Conservation (phyloP, 1,140 invertebrate genomes). For the Dolichoris vasculosae region DNA sequence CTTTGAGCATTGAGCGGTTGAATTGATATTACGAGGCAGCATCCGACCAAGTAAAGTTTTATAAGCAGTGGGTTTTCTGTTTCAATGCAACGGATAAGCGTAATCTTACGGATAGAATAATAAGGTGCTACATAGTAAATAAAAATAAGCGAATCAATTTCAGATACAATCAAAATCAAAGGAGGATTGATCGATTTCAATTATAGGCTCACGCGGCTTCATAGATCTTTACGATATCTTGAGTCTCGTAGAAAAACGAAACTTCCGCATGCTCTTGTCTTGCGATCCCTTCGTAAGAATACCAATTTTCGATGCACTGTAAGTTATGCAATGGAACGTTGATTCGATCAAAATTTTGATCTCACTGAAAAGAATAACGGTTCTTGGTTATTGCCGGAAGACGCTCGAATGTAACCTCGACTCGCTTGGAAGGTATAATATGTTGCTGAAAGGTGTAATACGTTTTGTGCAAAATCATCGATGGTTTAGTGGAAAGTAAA, state of each 20-base stretch:
- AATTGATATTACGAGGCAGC: background rate
- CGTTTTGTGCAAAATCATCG: background rate
- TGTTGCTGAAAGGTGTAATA: conserved; percentile 6
- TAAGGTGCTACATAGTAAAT: background rate
- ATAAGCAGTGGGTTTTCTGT: background rate
- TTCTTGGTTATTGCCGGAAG: background rate
- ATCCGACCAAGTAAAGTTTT: background rate
- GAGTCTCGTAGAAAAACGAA: background rate
- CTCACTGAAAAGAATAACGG: conserved; percentile 32
- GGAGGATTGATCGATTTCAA: conserved; percentile 44
- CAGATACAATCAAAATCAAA: conserved; percentile 35
- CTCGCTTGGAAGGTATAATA: background rate
- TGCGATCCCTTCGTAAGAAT: background rate
- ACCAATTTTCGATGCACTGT: background rate
- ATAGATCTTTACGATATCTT: background rate
- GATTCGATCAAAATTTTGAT: conserved; percentile 46
- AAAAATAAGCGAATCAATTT: conserved; percentile 42
- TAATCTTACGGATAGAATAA: background rate
- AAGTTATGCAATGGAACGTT: conserved; percentile 36
- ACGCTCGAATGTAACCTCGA: background rate
- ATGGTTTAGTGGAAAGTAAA: background rate
- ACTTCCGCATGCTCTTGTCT: conserved; percentile 13
- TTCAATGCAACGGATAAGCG: no score
- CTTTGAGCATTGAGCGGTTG: background rate
- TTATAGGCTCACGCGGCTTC: conserved; percentile 1